A percentile compares a stretch with the other conserved stretches of the same genome.
Evolutionary conservation across 2,888 invertebrate genomes (phyloP).

Genomic region (Watsonalla cultraria): DNA sequence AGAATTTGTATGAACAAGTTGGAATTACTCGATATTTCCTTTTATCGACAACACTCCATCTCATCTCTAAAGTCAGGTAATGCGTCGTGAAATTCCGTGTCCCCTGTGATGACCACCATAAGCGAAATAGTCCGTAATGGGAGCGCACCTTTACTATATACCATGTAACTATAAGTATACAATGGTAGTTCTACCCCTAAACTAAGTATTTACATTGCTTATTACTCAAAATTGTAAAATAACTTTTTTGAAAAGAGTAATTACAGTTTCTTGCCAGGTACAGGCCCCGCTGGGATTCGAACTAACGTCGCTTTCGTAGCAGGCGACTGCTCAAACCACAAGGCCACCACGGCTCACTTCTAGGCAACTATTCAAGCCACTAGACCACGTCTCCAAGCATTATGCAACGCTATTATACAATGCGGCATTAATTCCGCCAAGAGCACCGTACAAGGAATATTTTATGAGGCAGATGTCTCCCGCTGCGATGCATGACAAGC

Average conservation of each 20-base stretch:
- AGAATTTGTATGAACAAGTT: too few relatives aligned
- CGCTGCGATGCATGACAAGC: neutral
- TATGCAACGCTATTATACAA: neutral
- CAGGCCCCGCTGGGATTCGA: too few relatives aligned
- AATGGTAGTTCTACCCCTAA: too few relatives aligned
- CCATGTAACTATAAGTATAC: neutral
- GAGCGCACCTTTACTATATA: neutral
- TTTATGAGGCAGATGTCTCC: conserved; percentile 22
- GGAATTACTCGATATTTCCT: conserved; percentile 10
- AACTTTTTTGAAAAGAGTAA: too few relatives aligned
- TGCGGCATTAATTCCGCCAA: neutral
- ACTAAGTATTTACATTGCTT: too few relatives aligned
- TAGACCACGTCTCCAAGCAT: too few relatives aligned
- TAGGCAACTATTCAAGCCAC: too few relatives aligned
- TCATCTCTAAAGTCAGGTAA: conserved; percentile 31
- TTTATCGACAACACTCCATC: conserved; percentile 4
- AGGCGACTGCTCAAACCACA: too few relatives aligned
- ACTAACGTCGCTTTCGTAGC: too few relatives aligned
- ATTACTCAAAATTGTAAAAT: too few relatives aligned
- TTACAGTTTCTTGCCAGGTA: too few relatives aligned
- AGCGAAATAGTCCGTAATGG: conserved; percentile 18
- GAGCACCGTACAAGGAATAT: conserved; percentile 13
- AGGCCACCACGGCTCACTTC: too few relatives aligned
- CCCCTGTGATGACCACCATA: conserved; percentile 20
- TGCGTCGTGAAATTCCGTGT: conserved; percentile 26